phyloP scores from a whole-genome alignment of 2,888 invertebrate genomes.

The Hirtodrosophila histrioides region DNA sequence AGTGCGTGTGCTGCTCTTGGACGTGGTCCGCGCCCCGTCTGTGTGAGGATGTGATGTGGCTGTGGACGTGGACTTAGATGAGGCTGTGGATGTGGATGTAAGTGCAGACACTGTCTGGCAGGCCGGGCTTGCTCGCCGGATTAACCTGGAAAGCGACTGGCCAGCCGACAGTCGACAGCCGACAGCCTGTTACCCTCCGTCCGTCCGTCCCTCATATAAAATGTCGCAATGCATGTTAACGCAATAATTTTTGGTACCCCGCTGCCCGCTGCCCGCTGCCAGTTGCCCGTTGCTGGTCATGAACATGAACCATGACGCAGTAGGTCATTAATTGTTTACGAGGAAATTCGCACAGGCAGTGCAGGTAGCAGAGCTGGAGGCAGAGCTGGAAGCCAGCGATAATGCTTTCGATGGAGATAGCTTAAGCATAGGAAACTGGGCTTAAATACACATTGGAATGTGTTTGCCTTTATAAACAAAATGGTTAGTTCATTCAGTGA shows the following conservation, averaged over 20 bases:
- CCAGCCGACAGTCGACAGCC: slow-evolving; percentile 13
- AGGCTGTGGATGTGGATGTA: slow-evolving; percentile 30
- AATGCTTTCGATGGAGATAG: too few relatives aligned
- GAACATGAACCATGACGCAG: slow-evolving; percentile 68
- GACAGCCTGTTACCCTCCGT: slow-evolving; percentile 2
- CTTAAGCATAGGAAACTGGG: too few relatives aligned
- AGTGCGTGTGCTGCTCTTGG: slow-evolving; percentile 46
- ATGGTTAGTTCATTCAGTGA: too few relatives aligned
- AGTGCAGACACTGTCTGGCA: slow-evolving; percentile 65
- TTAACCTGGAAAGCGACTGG: slow-evolving; percentile 56
- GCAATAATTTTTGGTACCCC: slow-evolving; percentile 56
- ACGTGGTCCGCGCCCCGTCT: background rate
- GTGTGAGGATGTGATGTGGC: slow-evolving; percentile 16
- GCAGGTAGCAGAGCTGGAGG: background rate
- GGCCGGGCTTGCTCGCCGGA: slow-evolving; percentile 35
- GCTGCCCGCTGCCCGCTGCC: background rate
- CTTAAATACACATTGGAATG: too few relatives aligned
- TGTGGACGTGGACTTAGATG: slow-evolving; percentile 3
- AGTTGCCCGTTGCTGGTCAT: slow-evolving; percentile 1
- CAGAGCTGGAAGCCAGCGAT: too few relatives aligned
- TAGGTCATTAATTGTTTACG: slow-evolving; percentile 76
- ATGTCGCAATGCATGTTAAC: slow-evolving; percentile 74
- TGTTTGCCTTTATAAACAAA: too few relatives aligned
- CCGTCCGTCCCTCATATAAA: slow-evolving; percentile 46
- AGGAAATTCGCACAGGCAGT: slow-evolving; percentile 40